phyloP scores from a whole-genome alignment of 1,140 invertebrate species.

The Adoxophyes honmai region DNA sequence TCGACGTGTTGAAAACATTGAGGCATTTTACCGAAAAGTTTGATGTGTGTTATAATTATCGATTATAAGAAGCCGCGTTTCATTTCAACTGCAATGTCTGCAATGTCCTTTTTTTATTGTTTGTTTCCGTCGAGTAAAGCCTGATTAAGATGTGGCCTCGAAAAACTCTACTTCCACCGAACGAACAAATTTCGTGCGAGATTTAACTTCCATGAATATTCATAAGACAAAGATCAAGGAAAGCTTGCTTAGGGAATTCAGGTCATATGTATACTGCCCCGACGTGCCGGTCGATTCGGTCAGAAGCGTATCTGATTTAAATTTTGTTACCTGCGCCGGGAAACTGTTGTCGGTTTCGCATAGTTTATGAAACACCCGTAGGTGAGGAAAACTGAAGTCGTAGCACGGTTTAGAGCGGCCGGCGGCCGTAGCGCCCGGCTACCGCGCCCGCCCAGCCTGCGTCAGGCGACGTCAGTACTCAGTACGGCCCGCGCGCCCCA shows the following conservation, averaged over 20 bases:
- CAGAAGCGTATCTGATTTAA: too few species aligned
- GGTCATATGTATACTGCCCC: neutral
- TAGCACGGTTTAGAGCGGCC: constrained; percentile 51
- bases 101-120: constrained; percentile 9
- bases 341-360: neutral
- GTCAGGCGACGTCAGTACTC: constrained; percentile 70
- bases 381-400: constrained; percentile 32
- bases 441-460: constrained; percentile 34
- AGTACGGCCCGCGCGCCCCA: constrained; percentile 47
- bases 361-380: constrained; percentile 4
- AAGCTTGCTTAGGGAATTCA: neutral
- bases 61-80: neutral
- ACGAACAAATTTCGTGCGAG: neutral
- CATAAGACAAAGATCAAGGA: neutral
- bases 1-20: too few species aligned
- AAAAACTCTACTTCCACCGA: neutral
- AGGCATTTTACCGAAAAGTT: too few species aligned
- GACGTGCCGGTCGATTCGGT: neutral
- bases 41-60: too few species aligned
- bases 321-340: too few species aligned
- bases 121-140: neutral
- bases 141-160: too few species aligned
- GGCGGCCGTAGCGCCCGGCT: constrained; percentile 41
- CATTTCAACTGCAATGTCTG: neutral
- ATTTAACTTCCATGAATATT: constrained; percentile 7